Evolutionary conservation across 2,888 invertebrate genomes (phyloP), one percentile per base, ranked within the genome.

Genomic region (Lumbricus terrestris): DNA sequence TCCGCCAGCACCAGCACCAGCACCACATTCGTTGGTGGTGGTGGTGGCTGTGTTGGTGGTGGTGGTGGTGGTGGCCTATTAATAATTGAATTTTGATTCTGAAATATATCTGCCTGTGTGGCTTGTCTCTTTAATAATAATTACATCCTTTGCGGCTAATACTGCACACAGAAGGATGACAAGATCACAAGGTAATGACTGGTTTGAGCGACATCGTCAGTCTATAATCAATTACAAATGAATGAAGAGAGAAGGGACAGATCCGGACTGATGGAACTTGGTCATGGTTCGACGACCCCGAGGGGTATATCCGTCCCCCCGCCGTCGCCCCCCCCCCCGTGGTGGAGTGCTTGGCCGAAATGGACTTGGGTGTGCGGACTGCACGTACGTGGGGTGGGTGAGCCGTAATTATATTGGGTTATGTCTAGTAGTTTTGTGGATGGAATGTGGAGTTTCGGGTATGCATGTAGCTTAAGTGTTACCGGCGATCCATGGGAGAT

Each of bases 81-180:
- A 69, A 69, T 69, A 69, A 69, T 69, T 69, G 69, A 69, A 69
- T 69, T 69, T 69, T 69, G 69, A n/a, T 69, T 69, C n/a, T n/a
- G 69, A 69, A 69, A 69, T 69, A 69, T 69, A 11, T 11, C 69
- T 69, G 69, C 69, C 69, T 69, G 69, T 29, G 69, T 69, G 69
- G 69, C n/a, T 4, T 29, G 69, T 29, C n/a, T n/a, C 8, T 69
- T 8, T 69, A n/a, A n/a, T n/a, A n/a, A n/a, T n/a, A 69, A 69
- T 69, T 69, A 69, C 69, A 69, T 29, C 11, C 69, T 69, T 69
- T 13, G 29, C 5, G 29, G n/a, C 47, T 69, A 69, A 69, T 69
- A n/a, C 16, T n/a, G 69, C 69, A n/a, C n/a, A 69, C 13, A 69
- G 69, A 20, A n/a, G n/a, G 69, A n/a, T 69, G 11, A 1, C 29